phyloP scores from a whole-genome alignment of 2,888 invertebrate genomes.

The Euphydryas editha region DNA sequence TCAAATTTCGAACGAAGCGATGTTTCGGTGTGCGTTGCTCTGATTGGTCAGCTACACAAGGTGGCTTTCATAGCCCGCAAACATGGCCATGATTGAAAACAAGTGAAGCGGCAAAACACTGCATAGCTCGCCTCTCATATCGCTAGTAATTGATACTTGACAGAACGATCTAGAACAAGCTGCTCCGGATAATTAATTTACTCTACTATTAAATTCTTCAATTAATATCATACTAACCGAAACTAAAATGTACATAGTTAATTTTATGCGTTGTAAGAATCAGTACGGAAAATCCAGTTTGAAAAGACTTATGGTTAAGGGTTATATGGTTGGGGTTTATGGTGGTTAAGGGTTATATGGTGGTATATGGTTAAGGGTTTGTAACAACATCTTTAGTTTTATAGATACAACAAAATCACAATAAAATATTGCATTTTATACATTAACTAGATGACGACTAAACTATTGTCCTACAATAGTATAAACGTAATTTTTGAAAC shows the following conservation, averaged over 20 bases:
- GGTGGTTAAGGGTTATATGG: too few relatives aligned
- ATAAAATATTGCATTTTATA: too few relatives aligned
- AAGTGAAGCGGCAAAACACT: constrained; percentile 27
- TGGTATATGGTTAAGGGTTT: too few relatives aligned
- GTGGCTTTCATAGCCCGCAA: constrained; percentile 29
- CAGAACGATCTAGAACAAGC: neutral
- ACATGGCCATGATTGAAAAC: constrained; percentile 31
- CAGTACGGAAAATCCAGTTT: too few relatives aligned
- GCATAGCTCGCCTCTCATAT: constrained; percentile 12
- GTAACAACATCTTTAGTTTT: too few relatives aligned
- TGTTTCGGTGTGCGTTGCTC: neutral
- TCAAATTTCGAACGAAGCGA: neutral
- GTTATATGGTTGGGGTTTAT: too few relatives aligned
- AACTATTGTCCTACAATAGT: too few relatives aligned
- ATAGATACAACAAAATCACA: too few relatives aligned
- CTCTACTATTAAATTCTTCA: neutral
- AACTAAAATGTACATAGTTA: constrained; percentile 4
- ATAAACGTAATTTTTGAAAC: too few relatives aligned
- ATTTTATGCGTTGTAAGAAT: neutral
- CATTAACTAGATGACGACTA: too few relatives aligned
- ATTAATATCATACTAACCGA: neutral
- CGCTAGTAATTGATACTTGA: constrained; percentile 20
- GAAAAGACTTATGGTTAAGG: too few relatives aligned
- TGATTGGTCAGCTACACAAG: constrained; percentile 32
- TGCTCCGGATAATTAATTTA: constrained; percentile 9